Conservation (phyloP, 2,888 invertebrate genomes). For the Lampropteryx suffumata region DNA sequence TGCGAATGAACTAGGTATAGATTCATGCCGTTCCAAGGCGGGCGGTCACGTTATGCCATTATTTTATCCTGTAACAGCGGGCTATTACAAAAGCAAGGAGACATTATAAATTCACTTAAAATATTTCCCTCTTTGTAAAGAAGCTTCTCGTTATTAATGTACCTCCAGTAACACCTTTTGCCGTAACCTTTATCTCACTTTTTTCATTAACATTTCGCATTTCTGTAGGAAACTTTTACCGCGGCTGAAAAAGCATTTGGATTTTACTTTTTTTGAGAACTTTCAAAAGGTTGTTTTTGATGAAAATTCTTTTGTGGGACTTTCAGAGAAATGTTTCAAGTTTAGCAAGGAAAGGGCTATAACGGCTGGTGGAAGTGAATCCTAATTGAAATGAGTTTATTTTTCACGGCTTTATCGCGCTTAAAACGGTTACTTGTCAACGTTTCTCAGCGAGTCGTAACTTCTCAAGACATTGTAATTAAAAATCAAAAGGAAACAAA, state of each 20-base stretch:
- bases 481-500: too few relatives aligned
- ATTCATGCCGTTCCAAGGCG: neutral
- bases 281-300: slow-evolving; percentile 29
- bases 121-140: slow-evolving; percentile 32
- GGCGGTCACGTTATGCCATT: slow-evolving; percentile 28
- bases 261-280: slow-evolving; percentile 31
- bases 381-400: slow-evolving; percentile 18
- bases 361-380: slow-evolving; percentile 15
- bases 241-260: slow-evolving; percentile 37
- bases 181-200: slow-evolving; percentile 36
- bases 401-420: slow-evolving; percentile 10
- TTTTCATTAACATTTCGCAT: slow-evolving; percentile 38
- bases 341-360: slow-evolving; percentile 29
- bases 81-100: slow-evolving; percentile 29
- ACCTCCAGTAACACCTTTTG: slow-evolving; percentile 34
- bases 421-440: slow-evolving; percentile 6
- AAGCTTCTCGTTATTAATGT: slow-evolving; percentile 35
- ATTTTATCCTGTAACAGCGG: slow-evolving; percentile 27
- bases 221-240: slow-evolving; percentile 32
- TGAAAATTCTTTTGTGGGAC: slow-evolving; percentile 36
- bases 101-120: slow-evolving; percentile 35
- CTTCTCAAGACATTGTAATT: neutral
- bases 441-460: neutral
- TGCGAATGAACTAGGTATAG: neutral
- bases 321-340: slow-evolving; percentile 31